Base-by-base conservation (phyloP, 2,888 invertebrate genomes). In the Rhagonycha lutea region DNA sequence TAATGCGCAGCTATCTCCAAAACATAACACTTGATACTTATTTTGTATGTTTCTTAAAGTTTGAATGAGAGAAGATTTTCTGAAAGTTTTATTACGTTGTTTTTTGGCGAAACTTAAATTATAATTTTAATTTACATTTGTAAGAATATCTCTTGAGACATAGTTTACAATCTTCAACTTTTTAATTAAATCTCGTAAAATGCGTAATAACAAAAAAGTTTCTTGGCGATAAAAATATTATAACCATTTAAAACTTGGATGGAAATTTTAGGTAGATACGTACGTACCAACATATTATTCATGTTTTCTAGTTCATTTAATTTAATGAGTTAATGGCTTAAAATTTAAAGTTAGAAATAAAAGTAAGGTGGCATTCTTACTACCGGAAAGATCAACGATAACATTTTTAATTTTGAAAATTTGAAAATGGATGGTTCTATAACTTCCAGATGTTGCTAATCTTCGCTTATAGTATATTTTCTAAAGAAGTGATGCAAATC, bases 71-170 rank as follows among this genome's bases (percentile, higher is more conserved):
- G 63, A 65, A 65, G 63, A 14, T 23, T 65, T 65, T 26, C 26
- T 65, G 63, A 65, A 65, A 65, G 63, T 65, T 65, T 65, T 65
- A 65, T 65, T 65, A 65, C 63, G 63, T 65, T 65, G 63, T 65
- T 65, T 65, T 65, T 65, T 23, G 63, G 23, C 26, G n/a, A 24
- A 65, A 65, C 63, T 65, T 65, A 65, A 65, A 65, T 65, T 65
- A 65, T 65, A 65, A 65, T 65, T 65, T 65, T 65, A 65, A 65
- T 65, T 24, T 65, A 65, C 63, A 65, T 65, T 65, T 65, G 63
- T 65, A 65, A n/a, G 63, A 65, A 65, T 24, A 65, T 65, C 63
- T 65, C 63, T 24, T 24, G 63, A 26, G 63, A 24, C 23, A 47
- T 47, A 47, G 47, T 47, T 47, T 47, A 47, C 47, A 47, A 47